phyloP scores from a whole-genome alignment of 2,888 invertebrate species.

The Aethes cnicana region DNA sequence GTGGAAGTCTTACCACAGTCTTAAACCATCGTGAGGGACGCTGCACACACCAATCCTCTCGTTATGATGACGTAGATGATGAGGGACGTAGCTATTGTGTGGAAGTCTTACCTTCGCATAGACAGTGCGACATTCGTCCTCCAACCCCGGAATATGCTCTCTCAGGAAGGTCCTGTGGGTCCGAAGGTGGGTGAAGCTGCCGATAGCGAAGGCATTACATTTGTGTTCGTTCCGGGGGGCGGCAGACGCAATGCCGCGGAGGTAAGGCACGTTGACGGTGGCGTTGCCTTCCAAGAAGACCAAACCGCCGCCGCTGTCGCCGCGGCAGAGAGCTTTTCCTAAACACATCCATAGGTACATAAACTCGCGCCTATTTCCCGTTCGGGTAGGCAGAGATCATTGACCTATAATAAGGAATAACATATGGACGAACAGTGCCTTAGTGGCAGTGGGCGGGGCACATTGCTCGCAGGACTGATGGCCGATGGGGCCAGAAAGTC shows the following conservation, averaged over 20 bases:
- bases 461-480: too few species aligned
- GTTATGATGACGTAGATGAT: too few species aligned
- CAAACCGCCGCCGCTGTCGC: constrained; percentile 1
- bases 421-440: too few species aligned
- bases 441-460: too few species aligned
- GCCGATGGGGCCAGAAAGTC: too few species aligned
- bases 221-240: neutral
- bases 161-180: constrained; percentile 1
- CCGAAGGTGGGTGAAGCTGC: neutral
- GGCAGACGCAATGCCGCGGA: neutral
- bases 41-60: too few species aligned
- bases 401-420: too few species aligned
- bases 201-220: constrained; percentile 2
- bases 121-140: neutral
- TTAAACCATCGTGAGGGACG: too few species aligned
- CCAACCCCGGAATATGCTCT: neutral
- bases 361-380: neutral
- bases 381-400: too few species aligned
- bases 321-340: neutral
- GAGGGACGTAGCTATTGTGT: too few species aligned
- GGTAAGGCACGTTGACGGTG: neutral
- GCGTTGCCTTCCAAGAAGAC: neutral
- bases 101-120: too few species aligned
- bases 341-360: neutral
- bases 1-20: too few species aligned